phyloP scores from a whole-genome alignment of 2,113 vertebrate species.

The Alectura lathami region DNA sequence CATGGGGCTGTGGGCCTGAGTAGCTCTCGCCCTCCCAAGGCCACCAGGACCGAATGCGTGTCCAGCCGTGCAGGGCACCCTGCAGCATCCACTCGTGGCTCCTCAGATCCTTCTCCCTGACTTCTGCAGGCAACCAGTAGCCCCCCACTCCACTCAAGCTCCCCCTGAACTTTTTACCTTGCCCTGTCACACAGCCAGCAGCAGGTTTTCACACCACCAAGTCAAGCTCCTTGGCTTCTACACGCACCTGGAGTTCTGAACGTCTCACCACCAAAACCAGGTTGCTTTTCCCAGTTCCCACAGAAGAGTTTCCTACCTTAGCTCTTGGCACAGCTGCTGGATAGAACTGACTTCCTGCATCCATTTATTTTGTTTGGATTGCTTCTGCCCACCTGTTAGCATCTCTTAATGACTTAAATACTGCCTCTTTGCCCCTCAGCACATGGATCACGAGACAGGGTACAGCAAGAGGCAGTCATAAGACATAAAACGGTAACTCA shows the following conservation, averaged over 20 bases:
- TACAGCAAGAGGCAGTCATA: neutral
- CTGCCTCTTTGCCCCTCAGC: neutral
- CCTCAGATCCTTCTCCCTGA: neutral
- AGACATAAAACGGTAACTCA: neutral
- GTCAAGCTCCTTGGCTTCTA: neutral
- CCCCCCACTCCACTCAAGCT: neutral
- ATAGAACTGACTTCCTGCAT: neutral
- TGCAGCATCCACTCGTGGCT: rapidly evolving
- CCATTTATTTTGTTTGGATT: neutral
- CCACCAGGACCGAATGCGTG: rapidly evolving
- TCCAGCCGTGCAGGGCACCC: neutral
- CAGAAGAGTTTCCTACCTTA: neutral
- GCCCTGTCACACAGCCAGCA: neutral
- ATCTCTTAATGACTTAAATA: neutral
- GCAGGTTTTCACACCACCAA: neutral
- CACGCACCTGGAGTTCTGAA: neutral
- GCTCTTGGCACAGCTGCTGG: neutral
- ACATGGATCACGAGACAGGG: neutral
- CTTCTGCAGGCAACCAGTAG: neutral
- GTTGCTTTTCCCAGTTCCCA: neutral
- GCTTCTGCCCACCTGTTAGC: neutral
- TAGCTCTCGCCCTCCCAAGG: neutral
- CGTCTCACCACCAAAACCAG: neutral
- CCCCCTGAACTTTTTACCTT: neutral
- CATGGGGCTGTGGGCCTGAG: neutral